These are phyloP conservation scores for Orthonychiurus folsomi DNA, from an alignment of 2,888 invertebrate species.

Conservation along the genomic window DNA sequence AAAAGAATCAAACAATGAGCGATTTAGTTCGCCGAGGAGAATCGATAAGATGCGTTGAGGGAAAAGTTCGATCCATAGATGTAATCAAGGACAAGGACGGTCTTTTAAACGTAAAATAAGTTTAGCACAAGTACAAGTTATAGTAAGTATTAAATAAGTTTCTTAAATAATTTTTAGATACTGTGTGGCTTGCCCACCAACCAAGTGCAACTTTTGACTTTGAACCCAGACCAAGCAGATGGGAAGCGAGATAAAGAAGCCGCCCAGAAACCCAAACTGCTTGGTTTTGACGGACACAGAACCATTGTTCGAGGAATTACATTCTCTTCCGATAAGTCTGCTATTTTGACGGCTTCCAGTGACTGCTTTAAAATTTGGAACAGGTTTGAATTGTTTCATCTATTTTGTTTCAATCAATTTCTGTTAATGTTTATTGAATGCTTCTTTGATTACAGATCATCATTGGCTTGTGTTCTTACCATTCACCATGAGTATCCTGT, in stretches of 20 bases:
- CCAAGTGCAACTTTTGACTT: constrained; percentile 32
- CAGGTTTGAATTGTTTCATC: constrained; percentile 51
- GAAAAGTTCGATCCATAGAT: constrained; percentile 57
- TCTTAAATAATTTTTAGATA: constrained; percentile 21
- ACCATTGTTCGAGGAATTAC: constrained; percentile 77
- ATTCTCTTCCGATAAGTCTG: constrained; percentile 84
- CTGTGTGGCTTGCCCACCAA: constrained; percentile 38
- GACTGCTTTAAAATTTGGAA: constrained; percentile 93
- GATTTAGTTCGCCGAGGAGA: constrained; percentile 33
- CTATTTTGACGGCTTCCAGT: constrained; percentile 74
- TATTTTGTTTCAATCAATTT: too few species aligned
- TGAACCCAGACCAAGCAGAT: constrained; percentile 7
- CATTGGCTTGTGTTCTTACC: constrained; percentile 60
- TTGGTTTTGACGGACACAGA: constrained; percentile 63
- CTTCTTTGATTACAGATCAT: too few species aligned
- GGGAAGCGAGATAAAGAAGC: too few species aligned
- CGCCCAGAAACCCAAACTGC: constrained; percentile 13
- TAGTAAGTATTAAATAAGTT: constrained; percentile 3
- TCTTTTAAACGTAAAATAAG: constrained; percentile 53
- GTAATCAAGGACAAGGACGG: constrained; percentile 61
- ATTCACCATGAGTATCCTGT: constrained; percentile 51
- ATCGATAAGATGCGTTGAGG: constrained; percentile 42
- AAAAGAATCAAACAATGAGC: constrained; percentile 23
- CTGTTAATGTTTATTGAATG: too few species aligned
- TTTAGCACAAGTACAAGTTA: not conserved